Conservation (phyloP, 23 tunicate genomes). For the Clavelina lepadiformis region DNA sequence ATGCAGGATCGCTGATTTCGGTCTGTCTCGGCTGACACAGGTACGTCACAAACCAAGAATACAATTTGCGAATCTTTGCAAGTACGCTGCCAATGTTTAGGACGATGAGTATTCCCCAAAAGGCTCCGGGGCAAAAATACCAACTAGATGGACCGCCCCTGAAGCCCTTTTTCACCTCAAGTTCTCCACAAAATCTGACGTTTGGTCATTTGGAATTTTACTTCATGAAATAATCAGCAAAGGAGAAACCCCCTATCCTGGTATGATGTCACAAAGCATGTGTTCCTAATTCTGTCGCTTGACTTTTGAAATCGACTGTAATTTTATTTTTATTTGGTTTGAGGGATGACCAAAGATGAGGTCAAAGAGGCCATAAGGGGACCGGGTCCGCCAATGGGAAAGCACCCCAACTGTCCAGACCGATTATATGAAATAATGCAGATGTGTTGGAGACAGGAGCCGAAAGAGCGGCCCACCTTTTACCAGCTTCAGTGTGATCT, state of each 20-base stretch:
- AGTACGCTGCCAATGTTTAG: too few relatives aligned
- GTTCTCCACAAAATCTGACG: conserved; percentile 20
- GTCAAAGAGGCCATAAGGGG: too few relatives aligned
- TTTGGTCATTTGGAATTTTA: conserved; percentile 28
- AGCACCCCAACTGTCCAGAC: conserved; percentile 15
- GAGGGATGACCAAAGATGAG: too few relatives aligned
- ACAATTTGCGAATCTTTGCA: too few relatives aligned
- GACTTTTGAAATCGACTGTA: too few relatives aligned
- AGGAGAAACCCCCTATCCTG: conserved; percentile 16
- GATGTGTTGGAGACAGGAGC: conserved; percentile 1
- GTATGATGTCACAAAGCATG: not conserved
- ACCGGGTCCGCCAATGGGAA: not conserved
- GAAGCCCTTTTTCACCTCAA: conserved; percentile 15
- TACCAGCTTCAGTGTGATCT: not conserved
- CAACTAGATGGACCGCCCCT: conserved; percentile 27
- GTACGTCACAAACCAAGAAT: too few relatives aligned
- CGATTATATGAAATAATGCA: conserved; percentile 8
- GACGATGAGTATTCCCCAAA: conserved; percentile 12
- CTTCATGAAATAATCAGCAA: conserved; percentile 16
- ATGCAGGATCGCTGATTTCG: conserved; percentile 31
- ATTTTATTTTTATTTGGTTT: too few relatives aligned
- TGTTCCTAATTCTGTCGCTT: too few relatives aligned
- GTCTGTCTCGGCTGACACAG: conserved; percentile 15
- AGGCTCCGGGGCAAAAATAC: conserved; percentile 6
- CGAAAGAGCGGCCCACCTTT: conserved; percentile 4